Evolutionary conservation across 2,888 invertebrate genomes (phyloP), one percentile per base, ranked within the genome.

Genomic region (Prenolepis imparis): DNA sequence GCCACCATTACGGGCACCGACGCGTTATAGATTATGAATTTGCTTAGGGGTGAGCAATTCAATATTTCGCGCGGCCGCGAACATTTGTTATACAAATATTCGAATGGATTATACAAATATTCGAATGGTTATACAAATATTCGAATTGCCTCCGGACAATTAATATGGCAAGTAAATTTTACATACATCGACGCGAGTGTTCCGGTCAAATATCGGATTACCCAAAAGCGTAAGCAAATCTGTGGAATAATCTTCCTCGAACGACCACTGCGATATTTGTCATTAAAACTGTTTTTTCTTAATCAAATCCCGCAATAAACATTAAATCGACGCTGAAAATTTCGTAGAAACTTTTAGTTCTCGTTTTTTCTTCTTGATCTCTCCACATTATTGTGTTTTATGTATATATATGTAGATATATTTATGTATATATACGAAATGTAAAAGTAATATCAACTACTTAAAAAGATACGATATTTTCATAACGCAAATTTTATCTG

Each of bases 11-110:
- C 36, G 70, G 36, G 32, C 15, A 67, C 32, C 18, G 24, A 70
- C 48, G 67, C 15, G 73, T 86, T 78, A 74, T 68, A 78, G 70
- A 85, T 88, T 84, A 87, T 32, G 81, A 77, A 84, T 87, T 86
- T 89, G 74, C 81, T 82, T 59, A 64, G 55, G 57, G 61, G 24
- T 61, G 84, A 82, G 57, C 59, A 74, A 82, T 82, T 77, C 82
- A 61, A 86, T 89, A 84, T 87, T 74, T 85, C 82, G 83, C 59
- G 39, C 55, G 61, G 61, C 59, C 70, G 52, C 18, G 39, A 72
- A 86, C 84, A 70, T 88, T 90, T 82, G 86, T 88, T 84, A 78
- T 80, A 84, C 82, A 90, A 90, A 90, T 87, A 86, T 67, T 63
- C 52, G 81, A 86, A 86, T 70, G 78, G 72, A 88, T 88, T 84